Evolutionary conservation across 2,888 invertebrate species (phyloP).

Genomic region (Luffia ferchaultella): DNA sequence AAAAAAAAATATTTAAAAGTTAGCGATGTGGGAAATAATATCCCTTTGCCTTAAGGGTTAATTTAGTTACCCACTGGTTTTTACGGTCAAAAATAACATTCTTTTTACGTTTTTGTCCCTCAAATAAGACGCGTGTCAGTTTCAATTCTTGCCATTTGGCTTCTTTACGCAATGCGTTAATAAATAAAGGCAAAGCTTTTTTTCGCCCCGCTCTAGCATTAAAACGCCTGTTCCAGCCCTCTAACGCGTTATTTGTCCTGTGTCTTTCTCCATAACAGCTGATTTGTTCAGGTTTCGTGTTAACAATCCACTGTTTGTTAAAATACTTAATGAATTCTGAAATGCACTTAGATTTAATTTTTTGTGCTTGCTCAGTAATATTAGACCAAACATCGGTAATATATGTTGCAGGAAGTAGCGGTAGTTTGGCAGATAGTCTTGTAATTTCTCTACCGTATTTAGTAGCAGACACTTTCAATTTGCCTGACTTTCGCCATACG

Average conservation of each 20-base stretch:
- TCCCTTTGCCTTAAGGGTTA: constrained; percentile 2
- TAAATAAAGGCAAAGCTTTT: not conserved
- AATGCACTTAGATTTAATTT: not conserved
- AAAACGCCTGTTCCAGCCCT: not conserved
- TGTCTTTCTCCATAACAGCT: not conserved
- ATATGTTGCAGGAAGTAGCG: not conserved
- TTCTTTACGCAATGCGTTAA: not conserved
- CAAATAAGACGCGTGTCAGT: too few species aligned
- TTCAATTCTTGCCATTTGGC: too few species aligned
- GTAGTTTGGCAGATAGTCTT: not conserved
- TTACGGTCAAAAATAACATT: too few species aligned
- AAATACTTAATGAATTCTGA: not conserved
- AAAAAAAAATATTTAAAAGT: not conserved
- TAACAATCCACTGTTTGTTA: not conserved
- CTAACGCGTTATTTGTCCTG: not conserved
- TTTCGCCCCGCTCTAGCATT: not conserved
- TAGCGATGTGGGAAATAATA: not conserved
- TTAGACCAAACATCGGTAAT: not conserved
- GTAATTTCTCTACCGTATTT: not conserved
- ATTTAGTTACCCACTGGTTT: too few species aligned
- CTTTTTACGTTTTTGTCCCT: too few species aligned
- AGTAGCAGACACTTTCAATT: not conserved
- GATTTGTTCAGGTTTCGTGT: not conserved
- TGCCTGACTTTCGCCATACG: not conserved
- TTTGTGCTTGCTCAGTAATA: not conserved